These are phyloP conservation scores for Huso huso DNA, from an alignment of 2,797 vertebrate genomes.

Conservation along the genomic window DNA sequence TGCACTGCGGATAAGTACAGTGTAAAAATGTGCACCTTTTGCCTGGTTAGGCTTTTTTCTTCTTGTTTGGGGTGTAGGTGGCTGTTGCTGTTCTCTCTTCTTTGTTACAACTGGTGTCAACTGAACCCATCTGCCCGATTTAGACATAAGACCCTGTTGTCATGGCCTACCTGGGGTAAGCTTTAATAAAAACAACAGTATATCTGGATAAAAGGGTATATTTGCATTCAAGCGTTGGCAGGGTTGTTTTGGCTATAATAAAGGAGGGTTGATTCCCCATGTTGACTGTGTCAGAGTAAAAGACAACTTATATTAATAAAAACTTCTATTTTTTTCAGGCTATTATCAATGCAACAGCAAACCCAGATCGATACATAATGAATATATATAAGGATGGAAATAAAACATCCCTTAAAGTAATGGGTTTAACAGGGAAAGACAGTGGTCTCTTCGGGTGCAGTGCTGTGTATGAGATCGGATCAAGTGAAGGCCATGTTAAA, in stretches of 20 bases:
- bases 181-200: background rate
- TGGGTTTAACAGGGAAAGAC: constrained; percentile 54
- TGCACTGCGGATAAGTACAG: too few species aligned
- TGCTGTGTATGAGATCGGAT: constrained; percentile 54
- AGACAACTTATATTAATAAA: too few species aligned
- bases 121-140: too few species aligned
- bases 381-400: background rate
- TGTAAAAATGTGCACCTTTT: too few species aligned
- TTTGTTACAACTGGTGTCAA: too few species aligned
- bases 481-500: constrained; percentile 31
- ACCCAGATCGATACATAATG: constrained; percentile 51
- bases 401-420: constrained; percentile 53
- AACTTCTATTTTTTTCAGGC: constrained; percentile 39
- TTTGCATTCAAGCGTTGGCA: too few species aligned
- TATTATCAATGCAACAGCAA: constrained; percentile 35
- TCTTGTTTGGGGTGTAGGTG: too few species aligned
- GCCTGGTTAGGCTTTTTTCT: too few species aligned
- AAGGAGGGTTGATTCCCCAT: too few species aligned
- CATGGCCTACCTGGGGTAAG: background rate
- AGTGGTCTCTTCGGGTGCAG: constrained; percentile 62
- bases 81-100: too few species aligned
- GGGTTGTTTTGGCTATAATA: too few species aligned
- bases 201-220: background rate
- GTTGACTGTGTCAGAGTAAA: too few species aligned
- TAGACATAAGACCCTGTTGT: background rate